phyloP scores from a whole-genome alignment of 1,140 invertebrate species.

The Acromyrmex charruanus region DNA sequence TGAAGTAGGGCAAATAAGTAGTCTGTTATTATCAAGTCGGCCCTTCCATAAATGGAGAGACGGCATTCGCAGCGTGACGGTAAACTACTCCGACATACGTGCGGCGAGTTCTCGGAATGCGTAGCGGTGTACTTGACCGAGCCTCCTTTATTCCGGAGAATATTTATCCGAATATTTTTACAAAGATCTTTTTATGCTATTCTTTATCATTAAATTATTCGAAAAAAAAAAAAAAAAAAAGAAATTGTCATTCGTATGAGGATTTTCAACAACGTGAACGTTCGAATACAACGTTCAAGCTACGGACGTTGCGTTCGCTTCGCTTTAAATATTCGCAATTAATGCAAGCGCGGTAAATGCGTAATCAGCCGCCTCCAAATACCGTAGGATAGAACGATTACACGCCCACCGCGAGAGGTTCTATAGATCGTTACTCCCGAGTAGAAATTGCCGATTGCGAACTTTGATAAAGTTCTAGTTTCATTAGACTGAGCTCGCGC shows the following conservation, averaged over 20 bases:
- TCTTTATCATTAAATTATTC: background rate
- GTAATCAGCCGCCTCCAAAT: conserved; percentile 29
- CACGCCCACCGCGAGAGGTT: conserved; percentile 31
- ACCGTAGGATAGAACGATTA: conserved; percentile 56
- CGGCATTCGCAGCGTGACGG: conserved; percentile 72
- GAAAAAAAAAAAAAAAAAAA: background rate
- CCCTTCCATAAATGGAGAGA: conserved; percentile 77
- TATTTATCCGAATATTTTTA: conserved; percentile 14
- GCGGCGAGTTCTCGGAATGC: conserved; percentile 17
- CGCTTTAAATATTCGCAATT: conserved; percentile 6
- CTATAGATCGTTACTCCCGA: conserved; percentile 31
- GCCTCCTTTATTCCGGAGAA: background rate
- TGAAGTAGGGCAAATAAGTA: conserved; percentile 75
- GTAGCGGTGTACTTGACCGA: conserved; percentile 51
- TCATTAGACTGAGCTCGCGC: conserved; percentile 14
- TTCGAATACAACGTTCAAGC: background rate
- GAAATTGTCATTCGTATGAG: background rate
- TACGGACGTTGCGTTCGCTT: background rate
- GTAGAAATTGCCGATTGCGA: conserved; percentile 33
- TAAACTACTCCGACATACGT: conserved; percentile 37
- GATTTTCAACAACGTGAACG: background rate
- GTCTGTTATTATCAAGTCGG: conserved; percentile 77
- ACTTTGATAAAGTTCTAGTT: conserved; percentile 24
- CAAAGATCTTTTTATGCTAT: background rate
- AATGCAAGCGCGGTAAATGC: conserved; percentile 26